Evolutionary conservation across 2,797 vertebrate species (phyloP).

Genomic region (Scyliorhinus canicula): DNA sequence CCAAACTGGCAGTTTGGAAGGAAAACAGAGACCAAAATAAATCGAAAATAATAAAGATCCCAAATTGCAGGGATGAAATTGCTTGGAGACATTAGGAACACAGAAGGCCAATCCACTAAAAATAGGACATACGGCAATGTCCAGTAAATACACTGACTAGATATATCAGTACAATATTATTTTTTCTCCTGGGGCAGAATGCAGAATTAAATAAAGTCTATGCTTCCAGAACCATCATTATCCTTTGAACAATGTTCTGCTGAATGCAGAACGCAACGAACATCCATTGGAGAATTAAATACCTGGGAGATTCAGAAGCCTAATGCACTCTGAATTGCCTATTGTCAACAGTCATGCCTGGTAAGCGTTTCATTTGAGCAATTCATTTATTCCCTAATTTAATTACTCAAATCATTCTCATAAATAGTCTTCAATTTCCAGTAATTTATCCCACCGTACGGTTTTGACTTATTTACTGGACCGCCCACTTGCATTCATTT

Average conservation of each 20-base stretch:
- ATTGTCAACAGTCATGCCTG: background rate
- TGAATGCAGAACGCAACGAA: background rate
- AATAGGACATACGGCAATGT: background rate
- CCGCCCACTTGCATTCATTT: background rate
- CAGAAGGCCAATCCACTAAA: background rate
- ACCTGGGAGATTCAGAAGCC: background rate
- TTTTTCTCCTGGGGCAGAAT: background rate
- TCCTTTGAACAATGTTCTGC: background rate
- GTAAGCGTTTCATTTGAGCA: background rate
- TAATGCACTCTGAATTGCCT: background rate
- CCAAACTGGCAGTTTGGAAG: background rate
- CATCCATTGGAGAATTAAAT: background rate
- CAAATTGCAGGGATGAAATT: background rate
- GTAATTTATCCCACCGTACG: background rate
- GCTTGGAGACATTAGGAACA: background rate
- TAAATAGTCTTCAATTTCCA: background rate
- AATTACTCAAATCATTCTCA: background rate
- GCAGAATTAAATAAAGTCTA: background rate
- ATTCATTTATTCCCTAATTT: background rate
- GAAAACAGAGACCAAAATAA: background rate
- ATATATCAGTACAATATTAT: background rate
- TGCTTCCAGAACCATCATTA: background rate
- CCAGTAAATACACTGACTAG: background rate
- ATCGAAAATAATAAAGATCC: background rate
- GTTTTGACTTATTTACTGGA: background rate